A percentile compares a stretch with the other conserved stretches of the same genome.
Evolutionary conservation across 23 tunicate species (phyloP).

Genomic region (Botrylloides violaceus): DNA sequence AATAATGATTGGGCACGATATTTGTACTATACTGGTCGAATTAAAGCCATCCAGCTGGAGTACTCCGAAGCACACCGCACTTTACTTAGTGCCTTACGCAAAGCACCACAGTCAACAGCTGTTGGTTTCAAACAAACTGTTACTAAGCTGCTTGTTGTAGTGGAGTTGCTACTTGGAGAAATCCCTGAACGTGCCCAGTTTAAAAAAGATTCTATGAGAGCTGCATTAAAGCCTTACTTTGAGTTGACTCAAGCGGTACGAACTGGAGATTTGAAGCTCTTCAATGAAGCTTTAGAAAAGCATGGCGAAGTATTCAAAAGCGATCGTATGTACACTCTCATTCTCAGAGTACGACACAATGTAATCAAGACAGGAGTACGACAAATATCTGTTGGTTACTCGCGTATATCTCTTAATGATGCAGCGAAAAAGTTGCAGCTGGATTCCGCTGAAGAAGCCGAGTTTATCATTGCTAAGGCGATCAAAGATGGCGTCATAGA

Average conservation of each 20-base stretch:
- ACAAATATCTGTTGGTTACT: slow-evolving; percentile 70
- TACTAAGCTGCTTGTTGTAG: slow-evolving; percentile 31
- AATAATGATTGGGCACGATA: slow-evolving; percentile 96
- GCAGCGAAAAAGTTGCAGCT: slow-evolving; percentile 73
- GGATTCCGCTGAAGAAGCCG: slow-evolving; percentile 95
- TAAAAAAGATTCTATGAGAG: slow-evolving; percentile 28
- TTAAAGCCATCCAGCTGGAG: slow-evolving; percentile 37
- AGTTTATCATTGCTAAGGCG: slow-evolving; percentile 94
- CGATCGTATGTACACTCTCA: slow-evolving; percentile 76
- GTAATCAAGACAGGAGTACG: slow-evolving; percentile 98
- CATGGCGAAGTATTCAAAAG: slow-evolving; percentile 49
- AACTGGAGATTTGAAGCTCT: slow-evolving; percentile 68
- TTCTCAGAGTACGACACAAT: slow-evolving; percentile 86
- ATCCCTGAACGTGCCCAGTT: slow-evolving; percentile 45
- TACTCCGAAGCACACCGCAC: slow-evolving; percentile 38
- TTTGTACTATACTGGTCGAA: slow-evolving; percentile 76
- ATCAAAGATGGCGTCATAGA: slow-evolving; percentile 97
- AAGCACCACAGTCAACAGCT: slow-evolving; percentile 39
- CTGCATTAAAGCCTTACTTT: slow-evolving; percentile 33
- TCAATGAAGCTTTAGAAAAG: slow-evolving; percentile 49
- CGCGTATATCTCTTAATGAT: slow-evolving; percentile 60
- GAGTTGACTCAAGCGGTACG: slow-evolving; percentile 66
- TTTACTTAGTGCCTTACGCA: slow-evolving; percentile 27
- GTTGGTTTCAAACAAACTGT: slow-evolving; percentile 45
- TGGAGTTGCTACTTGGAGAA: slow-evolving; percentile 40